Evolutionary conservation across 1,140 invertebrate species (phyloP), one percentile per base, ranked within the genome.

Genomic region (Microplitis mediator): DNA sequence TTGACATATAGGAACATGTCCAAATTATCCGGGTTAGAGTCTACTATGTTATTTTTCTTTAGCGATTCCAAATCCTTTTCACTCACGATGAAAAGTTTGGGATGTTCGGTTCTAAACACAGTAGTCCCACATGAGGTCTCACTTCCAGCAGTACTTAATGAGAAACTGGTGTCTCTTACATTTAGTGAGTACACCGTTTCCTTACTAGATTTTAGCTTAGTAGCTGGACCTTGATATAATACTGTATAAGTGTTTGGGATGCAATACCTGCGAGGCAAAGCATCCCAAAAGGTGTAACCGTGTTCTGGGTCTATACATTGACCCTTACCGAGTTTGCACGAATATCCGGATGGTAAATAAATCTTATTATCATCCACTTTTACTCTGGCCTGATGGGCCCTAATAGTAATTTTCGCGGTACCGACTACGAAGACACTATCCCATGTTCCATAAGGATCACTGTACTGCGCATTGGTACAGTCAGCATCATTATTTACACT

Each of bases 41-140:
- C 3, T 36, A 76, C 71, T 34, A 74, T 68, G 35, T 34, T 69
- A 58, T 75, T 56, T 60, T 77, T 75, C 69, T 66, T 72, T 13
- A 73, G 9, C 3, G 9, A 0, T 50, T 6, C 8, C 3, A 56
- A 11, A 35, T 66, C 23, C 4, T 4, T 69, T 9, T 34, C 2
- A 65, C 80, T 75, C 0, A 78, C 8, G 4, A 82, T 77, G 3
- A 79, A 68, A 0, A 79, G 14, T 71, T 75, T 76, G 3, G 73
- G 76, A 54, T 79, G 76, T 58, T 80, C 78, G 0, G 77, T 77
- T 13, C 4, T 16, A 11, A 67, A 13, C 0, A 79, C 3, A 39
- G 9, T 60, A 4, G 58, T 54, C 0, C 75, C 76, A 34, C 75
- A 77, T 32, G 63, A 4, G 0, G n/a, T 8, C 8, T 11, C 9